Conservation (phyloP, 2,113 vertebrate genomes). For the Nettapus auritus region DNA sequence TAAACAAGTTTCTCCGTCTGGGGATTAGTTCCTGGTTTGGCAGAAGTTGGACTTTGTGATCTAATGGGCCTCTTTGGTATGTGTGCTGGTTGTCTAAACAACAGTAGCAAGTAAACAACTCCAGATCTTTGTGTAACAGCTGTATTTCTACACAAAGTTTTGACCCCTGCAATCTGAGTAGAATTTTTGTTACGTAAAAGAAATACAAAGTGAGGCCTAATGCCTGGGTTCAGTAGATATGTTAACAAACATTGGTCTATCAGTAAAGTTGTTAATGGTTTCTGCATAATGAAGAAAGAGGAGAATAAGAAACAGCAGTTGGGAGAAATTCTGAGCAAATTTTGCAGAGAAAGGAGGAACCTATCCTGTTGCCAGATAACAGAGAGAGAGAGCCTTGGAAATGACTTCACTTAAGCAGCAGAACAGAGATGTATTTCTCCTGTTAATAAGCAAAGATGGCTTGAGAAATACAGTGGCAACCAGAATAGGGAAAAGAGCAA, state of each 20-base stretch:
- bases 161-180: background rate
- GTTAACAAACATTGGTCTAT: background rate
- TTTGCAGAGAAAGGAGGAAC: background rate
- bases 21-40: background rate
- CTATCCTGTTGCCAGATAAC: background rate
- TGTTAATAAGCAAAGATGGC: background rate
- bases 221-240: background rate
- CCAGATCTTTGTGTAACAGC: background rate
- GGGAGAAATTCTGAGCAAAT: background rate
- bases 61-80: background rate
- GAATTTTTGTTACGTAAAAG: background rate
- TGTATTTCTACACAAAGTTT: background rate
- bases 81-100: background rate
- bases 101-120: background rate
- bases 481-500: background rate
- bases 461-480: background rate
- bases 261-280: background rate
- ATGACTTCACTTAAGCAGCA: background rate
- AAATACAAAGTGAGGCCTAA: background rate
- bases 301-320: background rate
- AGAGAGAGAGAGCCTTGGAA: background rate
- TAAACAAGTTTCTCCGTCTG: background rate
- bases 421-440: background rate
- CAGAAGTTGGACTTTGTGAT: background rate
- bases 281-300: background rate